Percentiles rank a stretch among this genome's conserved stretches.
These are phyloP conservation scores for Lithobates sylvaticus DNA, from an alignment of 2,797 vertebrate species.

Conservation along the genomic window DNA sequence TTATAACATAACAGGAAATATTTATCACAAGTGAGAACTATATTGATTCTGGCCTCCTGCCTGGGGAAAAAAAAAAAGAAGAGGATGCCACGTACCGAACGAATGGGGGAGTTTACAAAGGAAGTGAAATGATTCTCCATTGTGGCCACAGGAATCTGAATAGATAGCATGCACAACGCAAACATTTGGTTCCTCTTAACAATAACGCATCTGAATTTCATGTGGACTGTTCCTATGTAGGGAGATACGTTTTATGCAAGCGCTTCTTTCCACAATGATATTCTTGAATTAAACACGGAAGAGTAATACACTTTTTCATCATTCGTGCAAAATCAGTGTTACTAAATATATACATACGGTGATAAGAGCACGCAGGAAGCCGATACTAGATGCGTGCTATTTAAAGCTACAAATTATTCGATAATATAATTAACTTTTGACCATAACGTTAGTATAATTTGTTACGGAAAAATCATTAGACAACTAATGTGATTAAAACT, in stretches of 20 bases:
- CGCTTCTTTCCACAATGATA: not conserved
- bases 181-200: not conserved
- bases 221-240: not conserved
- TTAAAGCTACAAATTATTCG: not conserved
- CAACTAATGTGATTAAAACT: not conserved
- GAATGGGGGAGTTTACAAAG: not conserved
- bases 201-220: not conserved
- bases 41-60: constrained; percentile 8
- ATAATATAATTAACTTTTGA: not conserved
- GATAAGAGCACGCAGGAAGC: not conserved
- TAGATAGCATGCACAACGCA: not conserved
- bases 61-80: not conserved
- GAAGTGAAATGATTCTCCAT: constrained; percentile 1
- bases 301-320: not conserved
- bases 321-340: not conserved
- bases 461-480: not conserved
- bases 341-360: not conserved
- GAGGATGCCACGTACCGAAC: not conserved
- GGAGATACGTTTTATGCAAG: not conserved
- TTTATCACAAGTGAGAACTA: constrained; percentile 21
- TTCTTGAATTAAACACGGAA: not conserved
- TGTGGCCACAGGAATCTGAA: not conserved
- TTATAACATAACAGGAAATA: constrained; percentile 24
- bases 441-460: not conserved
- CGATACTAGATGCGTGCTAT: not conserved